These are phyloP conservation scores for Spinus olivaceus DNA, from an alignment of 2,797 vertebrate genomes.

Conservation along the genomic window DNA sequence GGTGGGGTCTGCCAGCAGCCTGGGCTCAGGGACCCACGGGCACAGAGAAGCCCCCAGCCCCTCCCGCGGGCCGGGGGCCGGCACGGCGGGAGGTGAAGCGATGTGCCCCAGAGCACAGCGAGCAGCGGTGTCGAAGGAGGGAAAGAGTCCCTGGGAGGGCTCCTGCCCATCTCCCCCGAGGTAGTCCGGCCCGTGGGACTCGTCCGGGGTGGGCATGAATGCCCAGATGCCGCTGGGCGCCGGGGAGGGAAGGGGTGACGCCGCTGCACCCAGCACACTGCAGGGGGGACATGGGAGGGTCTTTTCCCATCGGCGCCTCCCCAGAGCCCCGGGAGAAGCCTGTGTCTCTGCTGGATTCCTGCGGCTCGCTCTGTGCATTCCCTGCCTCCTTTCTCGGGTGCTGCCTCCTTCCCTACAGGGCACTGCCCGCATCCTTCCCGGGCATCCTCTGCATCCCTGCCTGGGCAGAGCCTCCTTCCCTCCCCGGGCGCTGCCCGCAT, in stretches of 20 bases:
- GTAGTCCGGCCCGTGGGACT: background rate
- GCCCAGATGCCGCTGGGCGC: background rate
- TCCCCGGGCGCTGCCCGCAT: background rate
- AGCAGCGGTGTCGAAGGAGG: background rate
- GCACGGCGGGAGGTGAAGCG: background rate
- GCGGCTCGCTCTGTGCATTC: background rate
- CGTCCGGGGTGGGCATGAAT: background rate
- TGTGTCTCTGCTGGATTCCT: background rate
- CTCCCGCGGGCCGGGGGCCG: background rate
- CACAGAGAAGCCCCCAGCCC: background rate
- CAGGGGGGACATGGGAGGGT: conserved; percentile 45
- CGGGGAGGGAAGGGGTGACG: background rate
- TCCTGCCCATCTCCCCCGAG: background rate
- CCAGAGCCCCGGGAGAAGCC: conserved; percentile 1
- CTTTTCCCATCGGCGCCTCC: conserved; percentile 18
- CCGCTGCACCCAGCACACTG: background rate
- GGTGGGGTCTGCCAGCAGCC: background rate
- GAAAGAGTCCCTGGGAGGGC: background rate
- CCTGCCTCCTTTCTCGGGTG: background rate
- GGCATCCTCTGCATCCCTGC: background rate
- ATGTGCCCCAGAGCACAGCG: background rate
- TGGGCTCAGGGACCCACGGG: background rate
- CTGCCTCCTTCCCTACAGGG: background rate
- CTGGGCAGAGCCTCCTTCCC: background rate
- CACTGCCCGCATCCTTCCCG: background rate